Base-by-base conservation (phyloP, 2,888 invertebrate genomes). In the Phragmatobia fuliginosa region DNA sequence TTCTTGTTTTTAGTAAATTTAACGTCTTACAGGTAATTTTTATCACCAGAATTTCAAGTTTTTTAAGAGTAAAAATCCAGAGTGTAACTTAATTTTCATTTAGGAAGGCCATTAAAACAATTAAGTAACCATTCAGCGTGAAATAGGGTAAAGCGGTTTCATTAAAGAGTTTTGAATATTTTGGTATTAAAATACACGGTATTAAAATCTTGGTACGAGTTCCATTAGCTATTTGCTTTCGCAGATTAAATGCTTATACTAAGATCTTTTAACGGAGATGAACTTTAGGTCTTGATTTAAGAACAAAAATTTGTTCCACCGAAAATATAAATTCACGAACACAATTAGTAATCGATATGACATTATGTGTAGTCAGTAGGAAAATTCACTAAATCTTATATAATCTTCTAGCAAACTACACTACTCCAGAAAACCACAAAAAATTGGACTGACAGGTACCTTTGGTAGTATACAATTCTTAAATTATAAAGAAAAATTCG, bases 71-170 rank as follows among this genome's bases (percentile, higher is more conserved):
- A 64, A 59, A 63, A 68, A 64, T 68, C 16, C 28, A 25, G 25
- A 36, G 38, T 38, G n/a, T 49, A 59, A 49, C 49, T 45, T 28
- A 38, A 64, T 69, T 64, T 69, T 36, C 62, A 71, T 65, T 59
- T 38, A 71, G 59, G 59, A 65, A 41, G 28, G 33, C 56, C 58
- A 25, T 70, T 59, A 41, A 66, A 62, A 67, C 31, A 65, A 60
- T 60, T 69, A 36, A 31, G 45, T 36, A 65, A 60, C 63, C 63
- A 36, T 60, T 63, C 18, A 31, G 10, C 59, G 63, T 75, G 62
- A 68, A 68, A 63, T 59, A 45, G 56, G 59, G 41, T 28, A 33
- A 41, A 25, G 21, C 16, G n/a, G 58, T 6, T 32, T 59, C 45
- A 58, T 33, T 59, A 63, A 59, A 21, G 18, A 33, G 25, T 18